These are phyloP conservation scores for Neofelis nebulosa DNA, from an alignment of 2,113 vertebrate species.

Conservation along the genomic window DNA sequence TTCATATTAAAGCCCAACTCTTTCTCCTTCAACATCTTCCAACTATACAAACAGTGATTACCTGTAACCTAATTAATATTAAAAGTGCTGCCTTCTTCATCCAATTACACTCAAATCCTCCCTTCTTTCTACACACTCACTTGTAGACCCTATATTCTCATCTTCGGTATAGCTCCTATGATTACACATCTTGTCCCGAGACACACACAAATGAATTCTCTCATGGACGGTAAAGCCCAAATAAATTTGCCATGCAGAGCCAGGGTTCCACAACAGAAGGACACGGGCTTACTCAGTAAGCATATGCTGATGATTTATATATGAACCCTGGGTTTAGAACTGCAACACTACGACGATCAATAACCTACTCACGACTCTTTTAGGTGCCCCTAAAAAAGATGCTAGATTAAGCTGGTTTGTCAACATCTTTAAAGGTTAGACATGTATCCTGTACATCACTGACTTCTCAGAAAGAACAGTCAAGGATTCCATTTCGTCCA, in stretches of 20 bases:
- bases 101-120: neutral
- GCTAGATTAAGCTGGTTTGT: neutral
- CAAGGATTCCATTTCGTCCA: neutral
- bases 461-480: constrained; percentile 24
- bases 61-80: neutral
- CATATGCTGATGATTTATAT: neutral
- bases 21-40: neutral
- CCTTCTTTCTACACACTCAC: neutral
- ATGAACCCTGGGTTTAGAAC: neutral
- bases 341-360: neutral
- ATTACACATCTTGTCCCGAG: neutral
- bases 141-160: neutral
- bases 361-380: neutral
- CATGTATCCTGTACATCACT: neutral
- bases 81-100: neutral
- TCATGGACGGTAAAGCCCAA: neutral
- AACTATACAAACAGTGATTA: neutral
- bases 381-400: neutral
- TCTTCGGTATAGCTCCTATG: neutral
- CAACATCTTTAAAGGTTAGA: constrained; percentile 6
- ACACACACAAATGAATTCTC: neutral
- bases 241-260: neutral
- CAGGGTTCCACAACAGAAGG: neutral
- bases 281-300: neutral
- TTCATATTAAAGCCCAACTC: neutral